Conservation (phyloP, 2,113 vertebrate genomes). For the Cochlearius cochlearius region DNA sequence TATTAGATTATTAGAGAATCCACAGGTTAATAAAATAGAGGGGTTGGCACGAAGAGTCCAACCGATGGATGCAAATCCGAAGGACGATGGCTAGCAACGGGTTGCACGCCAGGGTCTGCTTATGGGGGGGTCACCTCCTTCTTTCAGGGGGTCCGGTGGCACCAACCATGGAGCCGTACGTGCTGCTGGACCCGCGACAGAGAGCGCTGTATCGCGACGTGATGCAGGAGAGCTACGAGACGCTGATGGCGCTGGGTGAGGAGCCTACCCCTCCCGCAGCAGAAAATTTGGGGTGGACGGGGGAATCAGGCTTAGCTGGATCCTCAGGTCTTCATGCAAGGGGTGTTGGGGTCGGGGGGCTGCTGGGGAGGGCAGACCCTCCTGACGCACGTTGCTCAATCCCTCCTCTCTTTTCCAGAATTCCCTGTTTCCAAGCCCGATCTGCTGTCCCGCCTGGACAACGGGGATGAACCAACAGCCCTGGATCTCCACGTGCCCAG, state of each 20-base stretch:
- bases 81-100: neutral
- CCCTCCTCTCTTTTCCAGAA: neutral
- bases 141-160: neutral
- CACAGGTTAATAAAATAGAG: neutral
- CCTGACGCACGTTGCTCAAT: neutral
- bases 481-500: neutral
- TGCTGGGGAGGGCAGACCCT: neutral
- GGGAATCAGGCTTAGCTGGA: neutral
- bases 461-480: neutral
- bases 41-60: neutral
- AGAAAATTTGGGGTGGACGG: neutral
- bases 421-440: neutral
- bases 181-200: neutral
- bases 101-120: neutral
- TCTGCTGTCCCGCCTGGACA: neutral
- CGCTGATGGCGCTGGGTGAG: neutral
- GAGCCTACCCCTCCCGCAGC: neutral
- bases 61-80: fast-evolving
- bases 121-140: fast-evolving
- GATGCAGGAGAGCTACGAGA: constrained; percentile 26
- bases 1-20: too few species aligned
- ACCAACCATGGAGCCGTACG: neutral
- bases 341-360: neutral
- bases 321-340: fast-evolving
- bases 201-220: neutral